These are phyloP conservation scores for Sitta europaea DNA, from an alignment of 2,113 vertebrate genomes.

Conservation along the genomic window DNA sequence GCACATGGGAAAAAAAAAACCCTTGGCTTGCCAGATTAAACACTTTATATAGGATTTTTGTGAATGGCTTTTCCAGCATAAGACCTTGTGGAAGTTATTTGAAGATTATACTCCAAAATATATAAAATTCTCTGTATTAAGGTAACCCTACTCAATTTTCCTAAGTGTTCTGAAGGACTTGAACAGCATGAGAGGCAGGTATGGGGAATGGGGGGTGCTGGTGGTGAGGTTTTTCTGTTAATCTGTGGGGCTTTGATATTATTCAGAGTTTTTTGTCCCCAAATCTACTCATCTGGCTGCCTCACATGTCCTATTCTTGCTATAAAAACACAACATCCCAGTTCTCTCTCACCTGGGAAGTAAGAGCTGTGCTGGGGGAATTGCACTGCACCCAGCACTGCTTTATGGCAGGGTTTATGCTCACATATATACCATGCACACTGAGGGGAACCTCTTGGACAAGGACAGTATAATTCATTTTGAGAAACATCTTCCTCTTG, in stretches of 20 bases:
- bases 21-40: not conserved
- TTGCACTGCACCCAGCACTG: not conserved
- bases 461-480: not conserved
- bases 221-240: not conserved
- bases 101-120: not conserved
- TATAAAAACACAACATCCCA: not conserved
- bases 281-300: not conserved
- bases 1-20: not conserved
- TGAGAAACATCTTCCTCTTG: conserved; percentile 3
- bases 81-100: not conserved
- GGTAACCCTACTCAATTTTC: not conserved
- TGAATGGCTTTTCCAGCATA: not conserved
- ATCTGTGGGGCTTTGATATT: not conserved
- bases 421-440: not conserved
- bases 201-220: not conserved
- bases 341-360: not conserved
- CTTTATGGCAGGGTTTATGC: not conserved
- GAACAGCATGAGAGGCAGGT: not conserved
- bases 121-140: not conserved
- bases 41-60: not conserved
- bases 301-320: not conserved
- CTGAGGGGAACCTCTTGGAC: not conserved
- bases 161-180: not conserved
- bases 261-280: not conserved
- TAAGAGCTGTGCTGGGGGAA: accelerated